Base-by-base conservation (phyloP, 2,797 vertebrate genomes). In the Phylloscopus collybita region DNA sequence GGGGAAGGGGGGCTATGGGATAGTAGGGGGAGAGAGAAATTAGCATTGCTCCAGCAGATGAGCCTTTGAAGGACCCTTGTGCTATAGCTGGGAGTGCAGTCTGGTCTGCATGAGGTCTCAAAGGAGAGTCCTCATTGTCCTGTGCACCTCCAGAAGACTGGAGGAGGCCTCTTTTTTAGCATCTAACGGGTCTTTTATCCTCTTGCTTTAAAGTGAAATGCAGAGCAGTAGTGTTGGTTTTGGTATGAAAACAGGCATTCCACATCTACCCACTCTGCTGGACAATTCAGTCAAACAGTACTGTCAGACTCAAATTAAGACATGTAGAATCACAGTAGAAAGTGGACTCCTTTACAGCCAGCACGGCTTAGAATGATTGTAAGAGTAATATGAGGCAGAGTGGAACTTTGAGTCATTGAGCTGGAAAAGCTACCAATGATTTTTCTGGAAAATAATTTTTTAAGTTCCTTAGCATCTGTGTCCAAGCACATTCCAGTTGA, bases 1-100 rank as follows among this genome's bases (percentile, higher is more conserved):
- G 50, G 13, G 29, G 4, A 16, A 62, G 36, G 0, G 0, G 8
- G 10, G 6, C 10, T 13, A 1, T 2, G 4, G 20, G 26, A 78
- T 6, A 45, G 32, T 7, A 61, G 30, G 8, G 21, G 74, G 23
- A 59, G 20, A 53, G 10, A 32, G 25, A 69, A 86, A 22, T 3
- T 74, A 15, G 4, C 32, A 13, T 45, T 74, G 47, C 36, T 78
- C 3, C 27, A 40, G 3, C 3, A 22, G 15, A 75, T 11, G 1
- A 89, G 53, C 16, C 22, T 42, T 49, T 50, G 26, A 32, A 74
- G 26, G 26, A 88, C 21, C 26, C 13, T 23, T 53, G 11, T 44
- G 42, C 64, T 67, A 22, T 6, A 70, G 42, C 32, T 61, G 38
- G 20, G 16, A 78, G 3, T 8, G 16, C n/a, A 74, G 34, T 16